These are phyloP conservation scores for Limnothrissa miodon DNA, from an alignment of 2,113 vertebrate genomes.

Conservation along the genomic window DNA sequence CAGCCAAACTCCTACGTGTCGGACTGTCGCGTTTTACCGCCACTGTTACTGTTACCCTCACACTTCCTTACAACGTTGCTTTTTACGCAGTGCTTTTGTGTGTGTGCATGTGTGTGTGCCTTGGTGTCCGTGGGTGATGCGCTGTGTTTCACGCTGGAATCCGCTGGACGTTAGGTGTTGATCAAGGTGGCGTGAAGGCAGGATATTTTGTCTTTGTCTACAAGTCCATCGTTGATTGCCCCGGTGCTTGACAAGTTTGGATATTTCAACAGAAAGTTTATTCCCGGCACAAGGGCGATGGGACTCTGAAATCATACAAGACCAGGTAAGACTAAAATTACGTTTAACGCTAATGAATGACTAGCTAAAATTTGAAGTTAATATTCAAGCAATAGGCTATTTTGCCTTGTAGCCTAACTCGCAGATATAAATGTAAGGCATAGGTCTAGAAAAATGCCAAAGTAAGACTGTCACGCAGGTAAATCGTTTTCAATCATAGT, in stretches of 20 bases:
- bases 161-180: background rate
- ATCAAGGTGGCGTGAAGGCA: constrained; percentile 32
- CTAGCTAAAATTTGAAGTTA: background rate
- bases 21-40: background rate
- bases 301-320: constrained; percentile 12
- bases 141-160: background rate
- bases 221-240: constrained; percentile 15
- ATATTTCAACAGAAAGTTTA: constrained; percentile 33
- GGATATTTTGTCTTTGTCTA: constrained; percentile 24
- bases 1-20: background rate
- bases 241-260: constrained; percentile 33
- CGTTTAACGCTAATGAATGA: background rate
- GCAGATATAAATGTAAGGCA: background rate
- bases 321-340: constrained; percentile 26
- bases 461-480: background rate
- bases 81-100: background rate
- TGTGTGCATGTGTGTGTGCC: background rate
- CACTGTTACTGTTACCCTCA: background rate
- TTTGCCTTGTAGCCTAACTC: background rate
- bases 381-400: background rate
- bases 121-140: background rate
- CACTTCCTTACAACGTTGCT: background rate
- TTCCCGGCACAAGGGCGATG: constrained; percentile 17
- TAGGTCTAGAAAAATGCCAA: background rate
- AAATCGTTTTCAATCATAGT: background rate